Base-by-base conservation (phyloP, 53 echinoderm and acorn worm genomes). In the Pentamera pediparva region DNA sequence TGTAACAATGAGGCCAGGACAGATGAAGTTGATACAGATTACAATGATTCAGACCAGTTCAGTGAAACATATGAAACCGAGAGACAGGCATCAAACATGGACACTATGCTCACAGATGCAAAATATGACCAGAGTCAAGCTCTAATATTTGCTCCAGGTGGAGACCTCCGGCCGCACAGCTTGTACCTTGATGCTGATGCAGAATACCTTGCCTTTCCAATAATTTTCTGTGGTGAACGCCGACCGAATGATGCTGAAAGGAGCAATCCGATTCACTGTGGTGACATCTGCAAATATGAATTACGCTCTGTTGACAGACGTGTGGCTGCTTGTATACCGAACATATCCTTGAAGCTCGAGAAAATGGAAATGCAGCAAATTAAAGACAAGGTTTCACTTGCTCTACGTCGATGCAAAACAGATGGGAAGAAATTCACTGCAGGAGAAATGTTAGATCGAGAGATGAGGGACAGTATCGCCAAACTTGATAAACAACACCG, bases 311-410 rank as follows among this genome's bases (percentile, higher is more conserved):
- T 32, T 50, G 71, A 80, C 35, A 70, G 80, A 57, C 38, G 80
- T 0, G 33, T 39, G 21, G 83, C 83, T 39, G 76, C 2, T 15
- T 67, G 51, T 28, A 32, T 83, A 28, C 56, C 67, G 10, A 83
- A 83, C 30, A 34, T 83, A 2, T 83, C 76, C 27, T 76, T 80
- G 4, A 80, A 80, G 58, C 21, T 63, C 1, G 41, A 80, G 35
- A 80, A 80, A 34, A 13, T 71, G n/a, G 70, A 80, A 41, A 27
- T 70, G 22, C 30, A 80, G 31, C 80, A 80, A 56, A 31, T 80
- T 10, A 2, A 4, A 57, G 71, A 79, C 15, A 70, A 56, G 13
- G 51, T 52, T 2, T 13, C 41, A 52, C 17, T 79, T 36, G 55
- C 70, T 19, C 6, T 79, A 0, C 22, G 80, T 6, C 70, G 37